Base-by-base conservation (phyloP, 2,113 vertebrate genomes). In the Suricata suricatta region DNA sequence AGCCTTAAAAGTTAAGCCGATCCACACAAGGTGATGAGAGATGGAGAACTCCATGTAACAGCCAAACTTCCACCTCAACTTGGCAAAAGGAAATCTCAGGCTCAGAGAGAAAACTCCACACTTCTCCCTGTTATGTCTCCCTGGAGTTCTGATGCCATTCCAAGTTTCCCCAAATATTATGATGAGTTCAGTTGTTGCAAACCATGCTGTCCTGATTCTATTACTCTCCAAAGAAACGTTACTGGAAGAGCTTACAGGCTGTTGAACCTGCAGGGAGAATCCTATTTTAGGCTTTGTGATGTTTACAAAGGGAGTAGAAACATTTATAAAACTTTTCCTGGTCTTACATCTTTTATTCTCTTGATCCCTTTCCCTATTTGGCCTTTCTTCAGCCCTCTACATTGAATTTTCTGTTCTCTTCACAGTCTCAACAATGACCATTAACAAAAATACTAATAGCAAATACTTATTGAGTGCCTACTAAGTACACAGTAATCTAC, bases 41-140 rank as follows among this genome's bases (percentile, higher is more conserved):
- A 87, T 19, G 1, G 90, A 92, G 79, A 87, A 94, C 80, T 89
- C 91, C 63, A 19, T 33, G 63, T 80, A 88, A 92, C 95, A 87
- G 96, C 92, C 96, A 95, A 96, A 86, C 95, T 93, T 95, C 96
- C 81, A 91, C 66, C 81, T 90, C 77, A 10, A 82, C 90, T 96
- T 90, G 84, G 95, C 94, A 74, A 63, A 90, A 57, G 38, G 77
- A 90, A 88, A 69, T 29, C 17, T 57, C 23, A 41, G 52, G 27
- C 97, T 96, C 54, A 25, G 31, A 92, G 88, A 93, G 76, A 85
- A 88, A 93, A 23, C 92, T 81, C 90, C 71, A 88, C 38, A 15
- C 52, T 79, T 38, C 83, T 69, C 41, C 76, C 83, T 93, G 71
- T 63, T 76, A 57, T 19, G 38, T 88, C 93, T 97, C 91, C 72